Evolutionary conservation across 2,888 invertebrate species (phyloP).

Genomic region (Craniophora ligustri): DNA sequence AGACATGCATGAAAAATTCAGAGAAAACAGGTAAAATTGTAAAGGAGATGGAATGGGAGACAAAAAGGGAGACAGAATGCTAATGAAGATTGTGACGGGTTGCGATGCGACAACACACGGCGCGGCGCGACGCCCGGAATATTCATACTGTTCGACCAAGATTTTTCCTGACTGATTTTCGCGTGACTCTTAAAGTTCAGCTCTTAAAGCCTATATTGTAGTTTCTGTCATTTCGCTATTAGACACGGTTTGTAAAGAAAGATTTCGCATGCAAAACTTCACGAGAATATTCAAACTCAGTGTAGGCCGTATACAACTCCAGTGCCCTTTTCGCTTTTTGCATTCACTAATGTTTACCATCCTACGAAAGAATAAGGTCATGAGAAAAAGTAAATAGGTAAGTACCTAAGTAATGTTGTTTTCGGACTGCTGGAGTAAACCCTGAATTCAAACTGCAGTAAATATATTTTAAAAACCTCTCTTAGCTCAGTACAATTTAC

Average conservation of each 20-base stretch:
- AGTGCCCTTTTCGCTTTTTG: constrained; percentile 37
- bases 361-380: constrained; percentile 42
- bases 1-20: constrained; percentile 53
- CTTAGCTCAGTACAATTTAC: constrained; percentile 6
- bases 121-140: constrained; percentile 41
- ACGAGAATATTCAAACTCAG: constrained; percentile 52
- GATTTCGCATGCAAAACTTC: constrained; percentile 51
- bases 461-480: constrained; percentile 15
- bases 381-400: constrained; percentile 32
- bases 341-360: constrained; percentile 43
- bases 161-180: constrained; percentile 32
- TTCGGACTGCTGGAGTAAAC: constrained; percentile 17
- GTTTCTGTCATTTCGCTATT: constrained; percentile 40
- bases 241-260: constrained; percentile 40
- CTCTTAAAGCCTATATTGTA: constrained; percentile 47
- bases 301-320: constrained; percentile 29
- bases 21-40: constrained; percentile 41
- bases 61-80: constrained; percentile 57
- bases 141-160: constrained; percentile 52
- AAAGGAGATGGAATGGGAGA: constrained; percentile 47
- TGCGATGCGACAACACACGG: constrained; percentile 43
- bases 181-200: constrained; percentile 42
- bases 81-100: constrained; percentile 61
- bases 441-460: constrained; percentile 11
- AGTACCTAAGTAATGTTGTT: too few species aligned